A percentile compares a stretch with the other conserved stretches of the same genome.
These are phyloP conservation scores for Turnix velox DNA, from an alignment of 2,113 vertebrate species.

Conservation along the genomic window DNA sequence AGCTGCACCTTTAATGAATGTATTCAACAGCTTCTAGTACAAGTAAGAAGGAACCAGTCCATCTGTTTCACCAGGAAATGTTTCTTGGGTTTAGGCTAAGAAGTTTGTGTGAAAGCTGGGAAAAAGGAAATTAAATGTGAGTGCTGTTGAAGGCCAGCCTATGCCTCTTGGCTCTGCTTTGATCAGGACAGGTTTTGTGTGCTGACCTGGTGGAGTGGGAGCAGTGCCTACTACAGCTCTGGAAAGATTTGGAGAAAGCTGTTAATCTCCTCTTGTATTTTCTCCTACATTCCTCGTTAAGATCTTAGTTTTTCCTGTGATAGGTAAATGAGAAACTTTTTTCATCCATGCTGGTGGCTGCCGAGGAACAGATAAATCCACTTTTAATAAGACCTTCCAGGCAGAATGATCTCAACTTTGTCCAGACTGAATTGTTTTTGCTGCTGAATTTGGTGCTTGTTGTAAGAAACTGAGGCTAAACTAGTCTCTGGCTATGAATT, in stretches of 20 bases:
- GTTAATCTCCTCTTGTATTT: not conserved
- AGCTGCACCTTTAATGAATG: fast-evolving
- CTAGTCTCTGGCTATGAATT: not conserved
- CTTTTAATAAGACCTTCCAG: not conserved
- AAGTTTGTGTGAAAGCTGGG: not conserved
- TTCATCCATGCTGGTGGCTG: fast-evolving
- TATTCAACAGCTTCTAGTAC: not conserved
- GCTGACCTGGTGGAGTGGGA: fast-evolving
- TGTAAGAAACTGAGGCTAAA: not conserved
- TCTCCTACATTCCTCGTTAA: fast-evolving
- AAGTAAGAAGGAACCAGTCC: not conserved
- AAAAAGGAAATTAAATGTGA: not conserved
- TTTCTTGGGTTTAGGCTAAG: not conserved
- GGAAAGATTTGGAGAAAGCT: not conserved
- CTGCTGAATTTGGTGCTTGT: fast-evolving
- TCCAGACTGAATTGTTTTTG: not conserved
- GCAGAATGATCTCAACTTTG: not conserved
- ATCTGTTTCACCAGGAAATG: not conserved
- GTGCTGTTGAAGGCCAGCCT: not conserved
- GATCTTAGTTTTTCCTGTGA: not conserved
- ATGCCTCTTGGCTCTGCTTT: not conserved
- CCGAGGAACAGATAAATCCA: not conserved
- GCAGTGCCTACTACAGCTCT: not conserved
- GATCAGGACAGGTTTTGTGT: not conserved
- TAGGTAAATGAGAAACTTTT: not conserved